A percentile compares a stretch with the other conserved stretches of the same genome.
phyloP scores from a whole-genome alignment of 1,140 invertebrate genomes.

The Pissodes strobi region DNA sequence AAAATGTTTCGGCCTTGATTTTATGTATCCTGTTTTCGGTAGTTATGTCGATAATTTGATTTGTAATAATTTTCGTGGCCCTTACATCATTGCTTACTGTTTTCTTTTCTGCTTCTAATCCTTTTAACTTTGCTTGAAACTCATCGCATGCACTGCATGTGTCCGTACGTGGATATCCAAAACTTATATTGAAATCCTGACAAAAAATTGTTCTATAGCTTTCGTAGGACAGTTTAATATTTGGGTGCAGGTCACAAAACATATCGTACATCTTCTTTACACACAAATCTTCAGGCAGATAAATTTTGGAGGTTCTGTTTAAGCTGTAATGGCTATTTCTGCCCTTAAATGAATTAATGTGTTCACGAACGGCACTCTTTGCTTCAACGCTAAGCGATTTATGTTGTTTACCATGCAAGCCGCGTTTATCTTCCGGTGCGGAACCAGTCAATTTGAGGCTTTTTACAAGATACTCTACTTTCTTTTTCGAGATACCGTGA shows the following conservation, averaged over 20 bases:
- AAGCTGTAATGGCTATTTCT: no score
- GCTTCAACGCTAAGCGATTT: no score
- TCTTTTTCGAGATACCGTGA: constrained; percentile 17
- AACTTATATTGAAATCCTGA: constrained; percentile 19
- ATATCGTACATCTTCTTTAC: constrained; percentile 21
- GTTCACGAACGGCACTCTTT: constrained; percentile 9
- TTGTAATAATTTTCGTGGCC: no score
- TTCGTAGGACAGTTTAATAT: constrained; percentile 15
- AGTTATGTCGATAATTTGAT: no score
- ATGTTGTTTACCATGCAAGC: no score
- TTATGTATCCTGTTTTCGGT: no score
- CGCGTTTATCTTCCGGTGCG: no score
- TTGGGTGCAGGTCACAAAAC: constrained; percentile 12
- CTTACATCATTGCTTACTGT: no score
- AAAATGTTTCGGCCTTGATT: no score
- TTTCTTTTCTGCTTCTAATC: neutral
- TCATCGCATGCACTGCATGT: neutral
- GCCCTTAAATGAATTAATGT: no score
- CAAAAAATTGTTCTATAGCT: constrained; percentile 27
- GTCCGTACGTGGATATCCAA: constrained; percentile 12
- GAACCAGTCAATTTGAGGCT: neutral
- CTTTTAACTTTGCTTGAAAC: constrained; percentile 5
- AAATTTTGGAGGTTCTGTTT: constrained; percentile 17
- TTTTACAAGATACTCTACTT: constrained; percentile 15
- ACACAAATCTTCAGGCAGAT: constrained; percentile 12